Conservation (phyloP, 1,140 invertebrate genomes). For the Archegozetes longisetosus region DNA sequence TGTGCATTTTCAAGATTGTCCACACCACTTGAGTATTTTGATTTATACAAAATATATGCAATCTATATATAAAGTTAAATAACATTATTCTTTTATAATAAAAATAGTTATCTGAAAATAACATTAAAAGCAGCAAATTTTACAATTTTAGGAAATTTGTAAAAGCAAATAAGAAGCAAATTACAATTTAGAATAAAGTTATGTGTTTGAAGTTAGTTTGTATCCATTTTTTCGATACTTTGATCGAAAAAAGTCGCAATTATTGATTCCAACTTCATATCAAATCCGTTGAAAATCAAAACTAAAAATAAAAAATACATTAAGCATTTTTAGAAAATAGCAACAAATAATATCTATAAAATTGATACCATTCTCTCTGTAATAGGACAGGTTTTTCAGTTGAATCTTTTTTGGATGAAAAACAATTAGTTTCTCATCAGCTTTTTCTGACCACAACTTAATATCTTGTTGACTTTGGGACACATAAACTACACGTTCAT, state of each 20-base stretch:
- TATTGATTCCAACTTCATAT: neutral
- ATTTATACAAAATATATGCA: too few species aligned
- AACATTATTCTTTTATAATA: too few species aligned
- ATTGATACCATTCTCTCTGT: neutral
- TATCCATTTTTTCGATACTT: neutral
- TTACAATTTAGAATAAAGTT: too few species aligned
- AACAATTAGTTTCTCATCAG: neutral
- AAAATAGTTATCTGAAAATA: too few species aligned
- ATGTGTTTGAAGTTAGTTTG: too few species aligned
- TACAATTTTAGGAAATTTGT: too few species aligned
- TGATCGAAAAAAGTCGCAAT: neutral
- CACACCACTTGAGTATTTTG: too few species aligned
- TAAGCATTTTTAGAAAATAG: neutral
- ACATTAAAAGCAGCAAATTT: too few species aligned
- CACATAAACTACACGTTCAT: neutral
- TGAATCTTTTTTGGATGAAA: neutral
- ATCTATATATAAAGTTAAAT: too few species aligned
- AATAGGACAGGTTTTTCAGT: neutral
- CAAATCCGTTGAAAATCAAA: neutral
- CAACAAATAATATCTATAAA: neutral
- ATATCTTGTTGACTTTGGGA: neutral
- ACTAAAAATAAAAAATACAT: neutral
- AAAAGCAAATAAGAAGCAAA: too few species aligned
- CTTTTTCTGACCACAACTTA: neutral
- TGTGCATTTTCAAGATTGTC: too few species aligned